These are phyloP conservation scores for Capreolus pygargus DNA, from an alignment of 2,113 vertebrate species.

Conservation along the genomic window DNA sequence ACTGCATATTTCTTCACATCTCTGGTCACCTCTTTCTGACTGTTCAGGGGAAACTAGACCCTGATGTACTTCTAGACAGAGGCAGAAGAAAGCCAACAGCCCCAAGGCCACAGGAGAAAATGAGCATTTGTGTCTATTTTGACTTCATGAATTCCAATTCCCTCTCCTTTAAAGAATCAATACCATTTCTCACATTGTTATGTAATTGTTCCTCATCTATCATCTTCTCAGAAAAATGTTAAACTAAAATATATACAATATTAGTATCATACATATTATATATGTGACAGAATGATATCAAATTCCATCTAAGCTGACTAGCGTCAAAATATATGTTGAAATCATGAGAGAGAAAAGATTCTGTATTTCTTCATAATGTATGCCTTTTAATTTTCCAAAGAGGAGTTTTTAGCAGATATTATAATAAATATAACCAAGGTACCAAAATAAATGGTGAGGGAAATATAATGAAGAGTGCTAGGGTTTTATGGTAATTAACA, in stretches of 20 bases:
- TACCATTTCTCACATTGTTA: neutral
- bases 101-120: neutral
- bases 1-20: neutral
- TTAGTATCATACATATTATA: neutral
- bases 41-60: neutral
- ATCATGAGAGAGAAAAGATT: neutral
- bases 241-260: neutral
- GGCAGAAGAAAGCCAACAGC: neutral
- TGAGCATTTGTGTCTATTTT: neutral
- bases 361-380: neutral
- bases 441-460: slow-evolving; percentile 44
- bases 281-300: neutral
- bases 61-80: neutral
- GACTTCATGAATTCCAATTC: neutral
- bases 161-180: neutral
- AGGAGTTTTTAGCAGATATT: neutral
- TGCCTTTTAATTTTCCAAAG: slow-evolving; percentile 4
- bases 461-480: neutral
- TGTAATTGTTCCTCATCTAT: neutral
- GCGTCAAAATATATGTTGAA: neutral
- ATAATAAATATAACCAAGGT: neutral
- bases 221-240: neutral
- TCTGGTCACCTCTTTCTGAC: neutral
- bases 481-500: slow-evolving; percentile 42
- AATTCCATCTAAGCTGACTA: neutral